These are phyloP conservation scores for Hecatera dysodea DNA, from an alignment of 2,888 invertebrate species.

Conservation along the genomic window DNA sequence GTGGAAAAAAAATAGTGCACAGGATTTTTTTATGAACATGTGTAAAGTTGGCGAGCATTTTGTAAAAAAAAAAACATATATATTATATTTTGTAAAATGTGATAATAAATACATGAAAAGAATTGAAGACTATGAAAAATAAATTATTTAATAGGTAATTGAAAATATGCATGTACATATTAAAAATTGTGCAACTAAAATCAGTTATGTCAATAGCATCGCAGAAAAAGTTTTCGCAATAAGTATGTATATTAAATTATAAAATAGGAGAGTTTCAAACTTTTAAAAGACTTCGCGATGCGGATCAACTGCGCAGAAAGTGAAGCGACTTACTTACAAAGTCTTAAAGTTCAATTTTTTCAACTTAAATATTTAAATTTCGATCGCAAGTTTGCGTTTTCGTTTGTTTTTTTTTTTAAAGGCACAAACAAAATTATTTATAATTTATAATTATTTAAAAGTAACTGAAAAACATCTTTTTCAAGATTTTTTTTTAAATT, in stretches of 20 bases:
- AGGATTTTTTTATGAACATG: neutral
- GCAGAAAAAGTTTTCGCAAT: no score
- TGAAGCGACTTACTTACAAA: slow-evolving; percentile 14
- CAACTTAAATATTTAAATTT: neutral
- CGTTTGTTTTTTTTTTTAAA: no score
- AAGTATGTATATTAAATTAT: neutral
- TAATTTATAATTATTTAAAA: no score
- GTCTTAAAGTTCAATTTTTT: neutral
- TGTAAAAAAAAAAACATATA: neutral
- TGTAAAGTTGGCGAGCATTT: neutral
- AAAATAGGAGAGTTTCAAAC: slow-evolving; percentile 4
- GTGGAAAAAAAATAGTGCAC: slow-evolving; percentile 64
- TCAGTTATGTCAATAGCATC: no score
- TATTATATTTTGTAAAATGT: neutral
- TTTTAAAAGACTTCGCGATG: neutral
- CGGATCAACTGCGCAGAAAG: slow-evolving; percentile 16
- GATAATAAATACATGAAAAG: no score
- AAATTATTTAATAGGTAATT: neutral
- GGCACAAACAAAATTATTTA: no score
- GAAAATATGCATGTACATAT: neutral
- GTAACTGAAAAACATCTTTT: neutral
- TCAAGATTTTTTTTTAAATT: neutral
- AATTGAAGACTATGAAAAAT: neutral
- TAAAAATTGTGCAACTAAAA: neutral
- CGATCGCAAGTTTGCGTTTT: no score